These are phyloP conservation scores for Dynastes hyllus DNA, from an alignment of 2,888 invertebrate genomes.

Conservation along the genomic window DNA sequence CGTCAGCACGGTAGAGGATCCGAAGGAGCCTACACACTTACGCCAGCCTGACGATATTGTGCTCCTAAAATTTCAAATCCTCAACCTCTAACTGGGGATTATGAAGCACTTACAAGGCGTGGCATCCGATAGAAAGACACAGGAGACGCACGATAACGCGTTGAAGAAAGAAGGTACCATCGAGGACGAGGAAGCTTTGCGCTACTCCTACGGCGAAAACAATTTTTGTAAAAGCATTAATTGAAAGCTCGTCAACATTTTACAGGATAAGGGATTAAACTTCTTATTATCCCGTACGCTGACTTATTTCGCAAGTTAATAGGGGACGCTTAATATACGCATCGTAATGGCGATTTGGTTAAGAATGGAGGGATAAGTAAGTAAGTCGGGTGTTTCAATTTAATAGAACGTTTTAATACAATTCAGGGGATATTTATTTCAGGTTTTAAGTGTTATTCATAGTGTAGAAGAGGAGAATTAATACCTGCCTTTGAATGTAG, in stretches of 20 bases:
- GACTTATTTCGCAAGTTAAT: constrained; percentile 22
- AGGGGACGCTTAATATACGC: constrained; percentile 20
- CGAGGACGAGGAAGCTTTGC: background rate
- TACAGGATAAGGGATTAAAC: constrained; percentile 26
- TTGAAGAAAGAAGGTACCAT: background rate
- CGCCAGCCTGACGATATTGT: constrained; percentile 28
- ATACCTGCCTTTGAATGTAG: background rate
- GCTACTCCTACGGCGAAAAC: constrained; percentile 18
- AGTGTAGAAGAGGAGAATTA: background rate
- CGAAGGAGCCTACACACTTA: constrained; percentile 21
- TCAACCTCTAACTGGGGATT: constrained; percentile 47
- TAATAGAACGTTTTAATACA: background rate
- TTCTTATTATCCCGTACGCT: constrained; percentile 23
- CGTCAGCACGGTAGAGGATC: constrained; percentile 53
- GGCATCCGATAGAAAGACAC: constrained; percentile 10
- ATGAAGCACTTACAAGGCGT: constrained; percentile 42
- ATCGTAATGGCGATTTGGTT: constrained; percentile 14
- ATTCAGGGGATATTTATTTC: background rate
- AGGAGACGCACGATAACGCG: constrained; percentile 1
- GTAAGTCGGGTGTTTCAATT: constrained; percentile 5
- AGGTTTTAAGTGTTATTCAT: constrained; percentile 1
- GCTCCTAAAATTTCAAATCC: constrained; percentile 47
- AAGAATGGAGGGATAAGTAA: constrained; percentile 12
- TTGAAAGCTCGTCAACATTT: constrained; percentile 47
- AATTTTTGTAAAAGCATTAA: constrained; percentile 43